phyloP scores from a whole-genome alignment of 2,113 vertebrate species.

The Gymnarchus niloticus region DNA sequence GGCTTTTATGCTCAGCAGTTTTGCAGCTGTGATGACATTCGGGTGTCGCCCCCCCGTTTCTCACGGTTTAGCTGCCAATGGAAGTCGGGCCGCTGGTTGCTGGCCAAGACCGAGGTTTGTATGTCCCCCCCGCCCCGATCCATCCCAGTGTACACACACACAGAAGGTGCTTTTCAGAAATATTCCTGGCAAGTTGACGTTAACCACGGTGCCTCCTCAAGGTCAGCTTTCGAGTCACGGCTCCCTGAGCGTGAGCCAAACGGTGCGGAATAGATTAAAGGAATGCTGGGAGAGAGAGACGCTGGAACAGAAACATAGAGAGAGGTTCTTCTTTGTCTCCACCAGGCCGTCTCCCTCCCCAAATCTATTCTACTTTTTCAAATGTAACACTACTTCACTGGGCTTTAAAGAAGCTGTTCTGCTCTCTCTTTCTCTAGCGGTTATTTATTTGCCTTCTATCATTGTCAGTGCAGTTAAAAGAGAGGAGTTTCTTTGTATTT shows the following conservation, averaged over 20 bases:
- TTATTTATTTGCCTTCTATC: constrained; percentile 5
- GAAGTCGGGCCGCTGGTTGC: constrained; percentile 60
- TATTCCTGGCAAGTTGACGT: constrained; percentile 50
- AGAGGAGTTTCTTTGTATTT: not conserved
- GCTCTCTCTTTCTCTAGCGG: not conserved
- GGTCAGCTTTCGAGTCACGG: constrained; percentile 45
- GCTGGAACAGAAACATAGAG: constrained; percentile 19
- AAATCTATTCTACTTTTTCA: constrained; percentile 21
- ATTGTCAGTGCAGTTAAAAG: not conserved
- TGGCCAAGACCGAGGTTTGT: constrained; percentile 70
- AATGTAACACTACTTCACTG: not conserved
- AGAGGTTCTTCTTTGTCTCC: constrained; percentile 12
- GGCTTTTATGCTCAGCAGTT: constrained; percentile 80
- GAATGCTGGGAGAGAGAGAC: not conserved
- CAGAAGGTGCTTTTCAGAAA: constrained; percentile 53
- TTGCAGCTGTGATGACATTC: constrained; percentile 89
- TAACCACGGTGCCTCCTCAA: constrained; percentile 43
- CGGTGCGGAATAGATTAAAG: constrained; percentile 26
- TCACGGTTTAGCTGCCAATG: constrained; percentile 79
- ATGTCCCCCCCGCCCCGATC: constrained; percentile 51
- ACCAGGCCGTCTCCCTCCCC: constrained; percentile 5
- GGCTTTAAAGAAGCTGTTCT: constrained; percentile 2
- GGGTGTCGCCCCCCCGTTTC: constrained; percentile 84
- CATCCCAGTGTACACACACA: constrained; percentile 59
- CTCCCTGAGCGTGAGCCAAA: constrained; percentile 18